A percentile compares a stretch with the other conserved stretches of the same genome.
Evolutionary conservation across 2,113 vertebrate species (phyloP).

Genomic region (Corynorhinus townsendii): DNA sequence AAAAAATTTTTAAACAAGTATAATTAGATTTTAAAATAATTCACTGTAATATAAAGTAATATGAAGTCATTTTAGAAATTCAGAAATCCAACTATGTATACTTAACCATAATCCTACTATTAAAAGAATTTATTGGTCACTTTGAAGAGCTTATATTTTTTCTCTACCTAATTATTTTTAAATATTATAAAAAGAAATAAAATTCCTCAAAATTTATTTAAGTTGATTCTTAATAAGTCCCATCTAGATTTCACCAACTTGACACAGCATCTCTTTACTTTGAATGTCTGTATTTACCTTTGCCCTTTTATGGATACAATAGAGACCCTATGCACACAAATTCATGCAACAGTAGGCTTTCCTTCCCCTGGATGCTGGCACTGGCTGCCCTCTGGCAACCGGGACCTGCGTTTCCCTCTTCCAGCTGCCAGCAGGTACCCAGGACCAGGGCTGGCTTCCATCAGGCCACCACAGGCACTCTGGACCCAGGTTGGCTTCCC

Average conservation of each 20-base stretch:
- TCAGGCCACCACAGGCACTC: too few species aligned
- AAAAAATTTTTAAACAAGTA: not conserved
- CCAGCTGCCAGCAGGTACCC: too few species aligned
- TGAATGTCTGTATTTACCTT: not conserved
- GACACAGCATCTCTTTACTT: not conserved
- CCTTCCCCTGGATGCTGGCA: too few species aligned
- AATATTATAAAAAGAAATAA: not conserved
- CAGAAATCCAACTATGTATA: not conserved
- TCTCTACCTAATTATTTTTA: not conserved
- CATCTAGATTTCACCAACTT: not conserved
- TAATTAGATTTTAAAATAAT: not conserved
- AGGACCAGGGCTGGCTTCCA: too few species aligned
- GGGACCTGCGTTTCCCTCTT: too few species aligned
- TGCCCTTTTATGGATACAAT: not conserved
- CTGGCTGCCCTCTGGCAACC: too few species aligned
- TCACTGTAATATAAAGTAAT: not conserved
- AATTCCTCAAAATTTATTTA: not conserved
- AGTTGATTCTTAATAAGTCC: not conserved
- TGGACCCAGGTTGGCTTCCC: too few species aligned
- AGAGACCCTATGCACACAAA: too few species aligned
- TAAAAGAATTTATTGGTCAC: not conserved
- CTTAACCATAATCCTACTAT: not conserved
- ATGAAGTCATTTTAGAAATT: not conserved
- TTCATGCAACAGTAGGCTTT: too few species aligned
- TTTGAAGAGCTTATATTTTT: not conserved